Evolutionary conservation across 1,140 invertebrate species (phyloP), one percentile per base, ranked within the genome.

Genomic region (Helicorthomorpha holstii): DNA sequence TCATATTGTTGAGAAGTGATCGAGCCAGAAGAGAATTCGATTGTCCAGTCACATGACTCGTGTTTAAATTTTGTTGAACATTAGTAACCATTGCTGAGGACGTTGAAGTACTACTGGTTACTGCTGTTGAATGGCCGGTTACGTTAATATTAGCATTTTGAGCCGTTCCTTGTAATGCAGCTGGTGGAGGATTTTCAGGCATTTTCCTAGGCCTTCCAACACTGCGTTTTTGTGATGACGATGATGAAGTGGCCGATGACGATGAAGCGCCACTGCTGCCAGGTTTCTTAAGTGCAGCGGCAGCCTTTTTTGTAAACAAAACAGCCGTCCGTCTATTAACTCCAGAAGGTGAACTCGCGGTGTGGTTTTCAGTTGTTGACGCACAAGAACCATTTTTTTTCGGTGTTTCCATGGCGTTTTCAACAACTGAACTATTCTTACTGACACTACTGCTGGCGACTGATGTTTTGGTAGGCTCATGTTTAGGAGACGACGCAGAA

Each of bases 281-380:
- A 4, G 70, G 69, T 53, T 68, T 63, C 49, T 69, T 72, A 7
- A 70, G 61, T 62, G 75, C 66, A n/a, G 70, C 65, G 2, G 72
- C 69, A 0, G 77, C 76, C 65, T 89, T 88, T 41, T 83, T 75
- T 1, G 82, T 85, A 57, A 88, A 82, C 3, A 88, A 63, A 34
- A 88, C 83, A n/a, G 83, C 80, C 21, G 83, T 88, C 60, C 85
- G 69, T 45, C 85, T 71, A 66, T 88, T 88, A 0, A 88, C 83
- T 29, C 82, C 81, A 34, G 73, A 61, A 19, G 65, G 70, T 43
- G 64, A 67, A 22, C 51, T 60, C 52, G 52, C 45, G n/a, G 42
- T 19, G 22, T 42, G 24, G 16, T 22, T 21, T 19, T 26, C n/a
- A 7, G 38, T 46, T 16, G 27, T 16, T 12, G 38, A 41, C 38